Evolutionary conservation across 2,888 invertebrate species (phyloP).

Genomic region (Conus canariensis): DNA sequence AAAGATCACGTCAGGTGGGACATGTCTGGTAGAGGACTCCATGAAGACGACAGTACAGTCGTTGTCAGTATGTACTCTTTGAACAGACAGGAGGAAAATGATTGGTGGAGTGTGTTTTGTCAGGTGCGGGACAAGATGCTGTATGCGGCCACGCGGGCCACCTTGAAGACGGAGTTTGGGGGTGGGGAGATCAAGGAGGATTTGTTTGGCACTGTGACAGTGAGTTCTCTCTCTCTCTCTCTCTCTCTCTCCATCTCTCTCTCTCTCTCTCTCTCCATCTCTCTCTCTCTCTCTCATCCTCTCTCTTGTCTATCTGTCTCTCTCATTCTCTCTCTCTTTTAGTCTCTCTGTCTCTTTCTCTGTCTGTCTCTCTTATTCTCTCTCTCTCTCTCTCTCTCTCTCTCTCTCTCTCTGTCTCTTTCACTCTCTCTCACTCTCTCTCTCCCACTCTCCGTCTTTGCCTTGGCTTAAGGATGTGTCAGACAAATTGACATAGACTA

Average conservation of each 20-base stretch:
- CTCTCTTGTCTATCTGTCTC: background rate
- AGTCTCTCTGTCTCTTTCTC: background rate
- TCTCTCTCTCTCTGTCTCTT: background rate
- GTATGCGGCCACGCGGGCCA: slow-evolving; percentile 98
- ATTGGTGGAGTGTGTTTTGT: background rate
- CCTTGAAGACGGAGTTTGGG: slow-evolving; percentile 97
- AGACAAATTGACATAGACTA: too few relatives aligned
- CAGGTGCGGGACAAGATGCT: slow-evolving; percentile 95
- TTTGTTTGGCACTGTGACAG: slow-evolving; percentile 90
- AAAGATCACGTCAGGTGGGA: too few relatives aligned
- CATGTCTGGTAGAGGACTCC: too few relatives aligned
- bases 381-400: background rate
- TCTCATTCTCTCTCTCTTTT: background rate
- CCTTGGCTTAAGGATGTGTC: too few relatives aligned
- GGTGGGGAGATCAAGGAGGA: slow-evolving; percentile 96
- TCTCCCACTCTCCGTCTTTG: too few relatives aligned
- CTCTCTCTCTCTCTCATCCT: background rate
- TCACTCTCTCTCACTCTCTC: background rate
- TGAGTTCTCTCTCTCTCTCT: slow-evolving; percentile 74
- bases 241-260: background rate
- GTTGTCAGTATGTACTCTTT: too few relatives aligned
- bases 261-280: background rate
- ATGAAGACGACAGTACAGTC: too few relatives aligned
- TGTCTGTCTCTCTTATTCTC: background rate
- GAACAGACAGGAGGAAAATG: too few relatives aligned